Evolutionary conservation across 2,888 invertebrate genomes (phyloP).

Genomic region (Allacma fusca): DNA sequence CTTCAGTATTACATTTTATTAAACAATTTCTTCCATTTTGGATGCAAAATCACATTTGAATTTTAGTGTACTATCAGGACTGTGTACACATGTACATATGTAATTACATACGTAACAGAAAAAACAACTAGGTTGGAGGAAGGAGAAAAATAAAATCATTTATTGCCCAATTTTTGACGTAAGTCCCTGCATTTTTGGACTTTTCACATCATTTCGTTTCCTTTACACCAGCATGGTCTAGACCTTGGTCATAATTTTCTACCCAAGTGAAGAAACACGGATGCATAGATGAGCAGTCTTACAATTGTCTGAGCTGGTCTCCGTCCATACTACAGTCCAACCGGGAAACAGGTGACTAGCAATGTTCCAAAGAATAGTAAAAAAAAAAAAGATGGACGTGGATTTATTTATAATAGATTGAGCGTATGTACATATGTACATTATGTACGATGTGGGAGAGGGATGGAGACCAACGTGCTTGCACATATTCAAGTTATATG

Average conservation of each 20-base stretch:
- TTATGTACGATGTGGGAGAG: too few relatives aligned
- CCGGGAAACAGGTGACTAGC: background rate
- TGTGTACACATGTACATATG: too few relatives aligned
- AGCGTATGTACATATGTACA: too few relatives aligned
- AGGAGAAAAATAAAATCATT: conserved; percentile 2
- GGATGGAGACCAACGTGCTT: background rate
- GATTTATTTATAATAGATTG: background rate
- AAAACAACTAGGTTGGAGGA: background rate
- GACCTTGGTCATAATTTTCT: too few relatives aligned
- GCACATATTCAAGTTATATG: conserved; percentile 44
- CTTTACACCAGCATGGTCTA: too few relatives aligned
- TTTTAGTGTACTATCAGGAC: background rate
- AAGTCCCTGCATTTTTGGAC: too few relatives aligned
- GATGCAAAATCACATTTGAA: background rate
- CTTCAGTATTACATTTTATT: background rate
- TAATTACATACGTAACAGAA: too few relatives aligned
- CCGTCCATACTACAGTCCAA: too few relatives aligned
- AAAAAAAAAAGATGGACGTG: background rate
- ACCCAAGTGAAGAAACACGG: too few relatives aligned
- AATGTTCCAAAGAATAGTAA: background rate
- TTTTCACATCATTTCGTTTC: background rate
- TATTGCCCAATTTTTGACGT: background rate
- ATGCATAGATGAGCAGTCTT: too few relatives aligned
- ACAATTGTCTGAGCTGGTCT: too few relatives aligned
- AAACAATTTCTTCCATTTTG: background rate